These are phyloP conservation scores for Caenorhabditis sp. DNA, from an alignment of 2,888 invertebrate species.

Conservation along the genomic window DNA sequence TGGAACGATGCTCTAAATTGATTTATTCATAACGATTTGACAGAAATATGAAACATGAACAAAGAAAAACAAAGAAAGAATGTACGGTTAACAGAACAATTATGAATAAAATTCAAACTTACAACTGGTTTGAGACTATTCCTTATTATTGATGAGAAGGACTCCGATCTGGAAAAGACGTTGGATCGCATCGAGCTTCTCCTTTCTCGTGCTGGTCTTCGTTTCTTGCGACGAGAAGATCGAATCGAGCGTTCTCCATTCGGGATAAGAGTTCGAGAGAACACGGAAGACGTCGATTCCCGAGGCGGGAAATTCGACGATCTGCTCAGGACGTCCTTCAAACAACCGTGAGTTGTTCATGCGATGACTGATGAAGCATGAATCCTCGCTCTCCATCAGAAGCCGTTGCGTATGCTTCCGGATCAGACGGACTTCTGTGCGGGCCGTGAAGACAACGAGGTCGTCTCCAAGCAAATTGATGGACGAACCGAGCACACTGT, in stretches of 20 bases:
- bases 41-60: not conserved
- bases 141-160: conserved; percentile 50
- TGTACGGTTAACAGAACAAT: not conserved
- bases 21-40: not conserved
- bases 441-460: conserved; percentile 53
- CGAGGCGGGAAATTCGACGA: conserved; percentile 61
- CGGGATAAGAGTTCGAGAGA: conserved; percentile 66
- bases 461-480: conserved; percentile 51
- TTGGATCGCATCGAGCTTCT: conserved; percentile 43
- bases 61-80: not conserved
- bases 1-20: no score
- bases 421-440: conserved; percentile 68
- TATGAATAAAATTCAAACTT: no score
- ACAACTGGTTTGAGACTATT: no score
- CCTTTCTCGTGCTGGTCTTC: conserved; percentile 15
- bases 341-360: conserved; percentile 72
- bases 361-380: conserved; percentile 71
- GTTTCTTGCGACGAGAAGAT: conserved; percentile 36
- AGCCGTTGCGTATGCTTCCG: conserved; percentile 74
- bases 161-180: conserved; percentile 51
- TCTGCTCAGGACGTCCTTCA: conserved; percentile 69
- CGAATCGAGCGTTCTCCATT: conserved; percentile 65
- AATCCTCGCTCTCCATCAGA: conserved; percentile 69
- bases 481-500: conserved; percentile 45
- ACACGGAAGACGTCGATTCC: conserved; percentile 43